Percentiles rank a stretch among this genome's conserved stretches.
Evolutionary conservation across 2,113 vertebrate species (phyloP).

Genomic region (Orthonyx spaldingii): DNA sequence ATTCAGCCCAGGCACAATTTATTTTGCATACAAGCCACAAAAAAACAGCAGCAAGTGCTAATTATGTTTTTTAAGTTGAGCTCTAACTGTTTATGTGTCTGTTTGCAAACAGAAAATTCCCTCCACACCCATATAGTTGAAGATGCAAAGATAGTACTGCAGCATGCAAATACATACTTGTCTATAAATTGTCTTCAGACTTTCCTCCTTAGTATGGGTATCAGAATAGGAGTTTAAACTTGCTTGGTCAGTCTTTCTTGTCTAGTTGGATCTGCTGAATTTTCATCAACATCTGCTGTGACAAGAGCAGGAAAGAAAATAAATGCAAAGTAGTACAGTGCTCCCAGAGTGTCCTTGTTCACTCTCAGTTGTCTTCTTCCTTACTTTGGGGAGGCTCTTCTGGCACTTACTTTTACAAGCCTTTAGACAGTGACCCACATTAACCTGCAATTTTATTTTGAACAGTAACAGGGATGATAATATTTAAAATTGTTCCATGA

Average conservation of each 20-base stretch:
- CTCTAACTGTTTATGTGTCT: slow-evolving; percentile 1
- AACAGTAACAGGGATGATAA: neutral
- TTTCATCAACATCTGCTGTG: neutral
- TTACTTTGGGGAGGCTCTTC: neutral
- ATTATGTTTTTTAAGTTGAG: slow-evolving; percentile 29
- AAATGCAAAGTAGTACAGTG: neutral
- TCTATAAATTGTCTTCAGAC: neutral
- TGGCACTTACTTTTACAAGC: neutral
- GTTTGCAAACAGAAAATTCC: slow-evolving; percentile 56
- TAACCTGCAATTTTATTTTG: neutral
- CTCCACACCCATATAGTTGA: neutral
- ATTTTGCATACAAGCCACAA: neutral
- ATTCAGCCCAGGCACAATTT: neutral
- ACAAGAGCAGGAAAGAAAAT: neutral
- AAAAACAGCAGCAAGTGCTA: neutral
- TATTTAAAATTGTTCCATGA: neutral
- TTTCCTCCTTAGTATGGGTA: neutral
- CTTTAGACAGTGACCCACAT: neutral
- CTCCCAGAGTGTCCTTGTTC: neutral
- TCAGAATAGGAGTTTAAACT: neutral
- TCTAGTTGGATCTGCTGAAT: neutral
- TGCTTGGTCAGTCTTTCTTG: neutral
- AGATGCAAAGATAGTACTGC: neutral
- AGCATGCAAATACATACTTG: neutral
- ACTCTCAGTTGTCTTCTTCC: neutral